Evolutionary conservation across 2,888 invertebrate genomes (phyloP).

Genomic region (Dryocosmus kuriphilus): DNA sequence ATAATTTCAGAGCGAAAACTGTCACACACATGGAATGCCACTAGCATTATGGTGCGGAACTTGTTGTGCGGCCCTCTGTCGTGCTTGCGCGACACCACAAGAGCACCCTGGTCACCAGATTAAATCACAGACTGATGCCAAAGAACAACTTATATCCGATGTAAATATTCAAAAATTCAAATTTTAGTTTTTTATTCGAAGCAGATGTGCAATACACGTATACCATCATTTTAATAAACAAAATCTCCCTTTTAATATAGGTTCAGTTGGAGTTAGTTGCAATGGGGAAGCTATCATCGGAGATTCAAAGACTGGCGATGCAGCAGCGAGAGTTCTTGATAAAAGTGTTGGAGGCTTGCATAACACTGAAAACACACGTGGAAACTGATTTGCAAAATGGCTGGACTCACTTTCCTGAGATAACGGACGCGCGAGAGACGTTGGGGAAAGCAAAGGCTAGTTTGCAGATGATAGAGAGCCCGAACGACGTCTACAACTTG

Average conservation of each 20-base stretch:
- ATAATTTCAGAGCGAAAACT: conserved; percentile 80
- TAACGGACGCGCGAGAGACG: conserved; percentile 83
- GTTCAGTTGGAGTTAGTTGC: conserved; percentile 83
- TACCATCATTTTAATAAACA: neutral
- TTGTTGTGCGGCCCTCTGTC: conserved; percentile 83
- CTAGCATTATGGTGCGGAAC: conserved; percentile 85
- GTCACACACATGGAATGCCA: conserved; percentile 86
- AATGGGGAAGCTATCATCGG: conserved; percentile 84
- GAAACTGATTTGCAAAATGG: conserved; percentile 86
- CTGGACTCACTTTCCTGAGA: conserved; percentile 82
- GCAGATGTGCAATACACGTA: neutral
- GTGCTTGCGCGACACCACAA: conserved; percentile 83
- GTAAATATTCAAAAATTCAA: conserved; percentile 69
- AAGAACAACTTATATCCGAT: conserved; percentile 83
- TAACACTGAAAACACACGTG: conserved; percentile 86
- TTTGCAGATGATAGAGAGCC: conserved; percentile 81
- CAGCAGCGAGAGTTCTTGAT: conserved; percentile 86
- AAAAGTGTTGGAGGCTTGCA: conserved; percentile 86
- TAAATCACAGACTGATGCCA: conserved; percentile 84
- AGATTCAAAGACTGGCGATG: conserved; percentile 85
- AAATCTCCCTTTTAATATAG: conserved; percentile 66
- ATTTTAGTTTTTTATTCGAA: conserved; percentile 23
- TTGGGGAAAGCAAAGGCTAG: conserved; percentile 82
- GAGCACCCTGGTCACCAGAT: conserved; percentile 85
- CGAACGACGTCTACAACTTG: conserved; percentile 82